Base-by-base conservation (phyloP, 30 jellyfish, hydroid and myxozoan genomes). In the Chironex yamaguchii region DNA sequence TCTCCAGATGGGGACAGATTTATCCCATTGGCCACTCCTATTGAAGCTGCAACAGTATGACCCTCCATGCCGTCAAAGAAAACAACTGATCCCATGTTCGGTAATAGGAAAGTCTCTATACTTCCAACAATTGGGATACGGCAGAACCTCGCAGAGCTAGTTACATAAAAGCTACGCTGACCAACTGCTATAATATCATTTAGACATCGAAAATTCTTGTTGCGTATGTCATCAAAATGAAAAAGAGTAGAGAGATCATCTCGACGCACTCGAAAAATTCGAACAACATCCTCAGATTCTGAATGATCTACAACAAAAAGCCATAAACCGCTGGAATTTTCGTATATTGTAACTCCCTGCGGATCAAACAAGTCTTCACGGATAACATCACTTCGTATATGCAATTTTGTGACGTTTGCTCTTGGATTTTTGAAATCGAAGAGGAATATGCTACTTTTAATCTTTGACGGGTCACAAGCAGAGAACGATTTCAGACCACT, bases 341-440 rank as follows among this genome's bases (percentile, higher is more conserved):
- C 97, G 82, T 82, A 70, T 49, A 89, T 36, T 27, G 86, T 84
- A 75, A 94, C 29, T 9, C 99, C 99, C 54, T 94, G 99, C 4
- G 99, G 99, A 17, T 89, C 96, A 63, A 94, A 84, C 14, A 25
- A 28, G n/a, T 64, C 78, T 13, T 34, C 21, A 20, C 67, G 49
- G 3, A 75, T 31, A 0, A 70, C 65, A 25, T 77, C 71, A 50
- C 97, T 74, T 4, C 67, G 63, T 64, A 94, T 82, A 13, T 67
- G 67, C 67, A 94, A 73, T 33, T 62, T 75, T 0, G 90, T 62
- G 11, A 53, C 95, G 26, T 74, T 81, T 3, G 69, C 78, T 0
- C 33, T 79, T 29, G 99, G 97, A 51, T 83, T 64, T 12, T 67
- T 66, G 75, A 88, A 88, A 32, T 94, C 96, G 79, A 94, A 94